Percentiles rank a stretch among this genome's conserved stretches.
Evolutionary conservation across 2,113 vertebrate species (phyloP).

Genomic region (Eptesicus fuscus): DNA sequence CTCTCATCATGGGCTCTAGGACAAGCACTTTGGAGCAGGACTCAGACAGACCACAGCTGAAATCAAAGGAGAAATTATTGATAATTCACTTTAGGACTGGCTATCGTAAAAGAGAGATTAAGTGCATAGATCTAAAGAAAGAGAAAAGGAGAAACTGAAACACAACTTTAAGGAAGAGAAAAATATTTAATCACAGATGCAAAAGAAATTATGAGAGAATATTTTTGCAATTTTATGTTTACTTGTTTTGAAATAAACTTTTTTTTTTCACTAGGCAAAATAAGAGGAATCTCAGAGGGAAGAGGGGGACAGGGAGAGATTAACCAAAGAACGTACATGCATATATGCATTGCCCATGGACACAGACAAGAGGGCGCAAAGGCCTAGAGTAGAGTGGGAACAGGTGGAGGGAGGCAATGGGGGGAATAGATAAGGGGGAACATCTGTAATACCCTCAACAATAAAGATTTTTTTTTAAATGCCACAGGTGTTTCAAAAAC

Average conservation of each 20-base stretch:
- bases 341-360: too few relatives aligned
- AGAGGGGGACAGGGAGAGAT: too few relatives aligned
- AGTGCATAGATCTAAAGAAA: background rate
- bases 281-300: background rate
- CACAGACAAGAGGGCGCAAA: too few relatives aligned
- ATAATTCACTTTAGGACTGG: background rate
- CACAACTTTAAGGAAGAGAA: background rate
- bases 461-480: background rate
- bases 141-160: background rate
- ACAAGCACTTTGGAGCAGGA: background rate
- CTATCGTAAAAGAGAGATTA: background rate
- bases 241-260: background rate
- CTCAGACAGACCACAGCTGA: background rate
- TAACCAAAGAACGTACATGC: too few relatives aligned
- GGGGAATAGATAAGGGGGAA: too few relatives aligned
- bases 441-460: too few relatives aligned
- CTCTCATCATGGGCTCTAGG: background rate
- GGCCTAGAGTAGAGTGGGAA: too few relatives aligned
- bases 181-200: constrained; percentile 5
- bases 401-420: too few relatives aligned
- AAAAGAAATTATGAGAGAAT: background rate
- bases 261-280: background rate
- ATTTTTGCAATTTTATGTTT: background rate
- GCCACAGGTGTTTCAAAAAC: background rate
- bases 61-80: background rate